Evolutionary conservation across 2,888 invertebrate species (phyloP).

Genomic region (Alentia gelatinosa): DNA sequence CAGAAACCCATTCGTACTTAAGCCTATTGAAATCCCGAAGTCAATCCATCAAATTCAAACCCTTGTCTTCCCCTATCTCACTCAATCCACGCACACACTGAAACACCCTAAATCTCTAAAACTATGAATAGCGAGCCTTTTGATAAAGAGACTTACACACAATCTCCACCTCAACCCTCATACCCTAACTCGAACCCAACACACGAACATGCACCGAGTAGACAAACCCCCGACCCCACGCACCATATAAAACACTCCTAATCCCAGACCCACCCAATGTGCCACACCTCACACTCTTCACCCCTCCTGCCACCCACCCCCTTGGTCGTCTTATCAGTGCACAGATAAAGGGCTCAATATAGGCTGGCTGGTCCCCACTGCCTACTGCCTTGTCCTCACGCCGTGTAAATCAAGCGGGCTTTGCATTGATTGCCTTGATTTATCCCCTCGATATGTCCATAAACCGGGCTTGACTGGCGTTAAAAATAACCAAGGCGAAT

Average conservation of each 20-base stretch:
- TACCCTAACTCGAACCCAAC: no score
- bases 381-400: not conserved
- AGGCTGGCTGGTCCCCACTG: not conserved
- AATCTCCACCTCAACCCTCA: no score
- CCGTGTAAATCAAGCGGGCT: not conserved
- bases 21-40: no score
- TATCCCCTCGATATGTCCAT: constrained; percentile 17
- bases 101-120: no score
- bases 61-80: no score
- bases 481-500: constrained; percentile 33
- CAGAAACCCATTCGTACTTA: no score
- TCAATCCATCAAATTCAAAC: no score
- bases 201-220: not conserved
- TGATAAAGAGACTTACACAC: no score
- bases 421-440: constrained; percentile 1
- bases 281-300: not conserved
- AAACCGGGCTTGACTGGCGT: constrained; percentile 13
- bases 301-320: not conserved
- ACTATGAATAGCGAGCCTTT: no score
- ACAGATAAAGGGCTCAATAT: no score
- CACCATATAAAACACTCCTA: not conserved
- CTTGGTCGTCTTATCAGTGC: no score
- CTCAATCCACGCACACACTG: no score
- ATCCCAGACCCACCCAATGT: not conserved
- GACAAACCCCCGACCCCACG: not conserved